phyloP scores from a whole-genome alignment of 2,797 vertebrate species.

The Channa striata region DNA sequence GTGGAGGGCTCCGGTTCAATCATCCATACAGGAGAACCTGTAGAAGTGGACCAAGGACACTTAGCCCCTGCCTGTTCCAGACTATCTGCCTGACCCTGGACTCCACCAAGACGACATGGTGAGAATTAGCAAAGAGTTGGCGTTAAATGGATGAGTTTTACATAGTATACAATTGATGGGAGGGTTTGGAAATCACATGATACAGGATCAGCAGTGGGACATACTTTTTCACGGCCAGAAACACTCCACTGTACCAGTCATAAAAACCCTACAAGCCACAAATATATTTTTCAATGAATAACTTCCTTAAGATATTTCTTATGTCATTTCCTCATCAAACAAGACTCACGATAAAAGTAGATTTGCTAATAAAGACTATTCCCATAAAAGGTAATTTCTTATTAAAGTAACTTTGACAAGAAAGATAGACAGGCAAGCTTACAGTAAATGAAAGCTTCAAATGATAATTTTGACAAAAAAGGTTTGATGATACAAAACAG shows the following conservation, averaged over 20 bases:
- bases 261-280: conserved; percentile 9
- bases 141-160: conserved; percentile 40
- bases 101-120: conserved; percentile 8
- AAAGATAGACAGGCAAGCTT: conserved; percentile 23
- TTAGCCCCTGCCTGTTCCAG: conserved; percentile 55
- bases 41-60: conserved; percentile 61
- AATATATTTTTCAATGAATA: neutral
- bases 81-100: conserved; percentile 43
- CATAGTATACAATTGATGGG: conserved; percentile 1
- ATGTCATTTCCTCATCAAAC: conserved; percentile 24
- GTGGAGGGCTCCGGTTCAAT: conserved; percentile 56
- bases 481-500: neutral
- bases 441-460: conserved; percentile 25
- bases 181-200: conserved; percentile 3
- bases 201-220: neutral
- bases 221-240: no score
- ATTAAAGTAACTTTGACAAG: conserved; percentile 18
- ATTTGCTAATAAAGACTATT: conserved; percentile 18
- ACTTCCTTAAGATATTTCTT: neutral
- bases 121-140: neutral
- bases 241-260: neutral
- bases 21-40: conserved; percentile 52
- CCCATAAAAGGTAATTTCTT: conserved; percentile 7
- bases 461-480: conserved; percentile 26
- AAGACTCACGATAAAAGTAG: conserved; percentile 10